Conservation (phyloP, 2,888 invertebrate genomes). For the Lasioglossum lativentre region DNA sequence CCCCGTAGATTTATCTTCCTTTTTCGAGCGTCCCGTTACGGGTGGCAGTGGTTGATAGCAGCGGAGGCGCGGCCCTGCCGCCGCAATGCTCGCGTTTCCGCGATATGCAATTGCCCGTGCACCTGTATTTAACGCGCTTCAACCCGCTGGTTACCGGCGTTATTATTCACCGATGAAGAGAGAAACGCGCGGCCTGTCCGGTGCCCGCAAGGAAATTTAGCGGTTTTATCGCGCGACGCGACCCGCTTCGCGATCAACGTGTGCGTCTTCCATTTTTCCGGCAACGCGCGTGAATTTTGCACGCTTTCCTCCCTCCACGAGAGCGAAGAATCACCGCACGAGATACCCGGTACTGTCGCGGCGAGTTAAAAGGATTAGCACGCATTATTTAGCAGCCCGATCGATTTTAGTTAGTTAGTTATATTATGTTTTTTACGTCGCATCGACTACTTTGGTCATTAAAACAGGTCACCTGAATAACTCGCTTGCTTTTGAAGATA, state of each 20-base stretch:
- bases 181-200: constrained; percentile 21
- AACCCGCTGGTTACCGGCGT: constrained; percentile 48
- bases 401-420: no score
- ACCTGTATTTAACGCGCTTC: constrained; percentile 66
- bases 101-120: constrained; percentile 68
- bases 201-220: constrained; percentile 31
- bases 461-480: no score
- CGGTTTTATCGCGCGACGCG: constrained; percentile 8
- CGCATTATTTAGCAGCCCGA: not conserved
- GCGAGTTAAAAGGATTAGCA: not conserved
- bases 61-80: constrained; percentile 20
- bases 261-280: constrained; percentile 2
- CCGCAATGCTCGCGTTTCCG: constrained; percentile 61
- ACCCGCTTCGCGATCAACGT: not conserved
- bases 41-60: constrained; percentile 69
- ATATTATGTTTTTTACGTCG: no score
- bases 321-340: not conserved
- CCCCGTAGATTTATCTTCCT: constrained; percentile 64
- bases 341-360: not conserved
- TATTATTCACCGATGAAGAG: constrained; percentile 63
- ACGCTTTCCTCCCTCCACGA: not conserved
- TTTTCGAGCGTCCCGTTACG: constrained; percentile 60
- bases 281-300: not conserved
- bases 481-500: no score
- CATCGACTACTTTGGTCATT: no score